Evolutionary conservation across 1,140 invertebrate species (phyloP).

Genomic region (Cyclina sinensis): DNA sequence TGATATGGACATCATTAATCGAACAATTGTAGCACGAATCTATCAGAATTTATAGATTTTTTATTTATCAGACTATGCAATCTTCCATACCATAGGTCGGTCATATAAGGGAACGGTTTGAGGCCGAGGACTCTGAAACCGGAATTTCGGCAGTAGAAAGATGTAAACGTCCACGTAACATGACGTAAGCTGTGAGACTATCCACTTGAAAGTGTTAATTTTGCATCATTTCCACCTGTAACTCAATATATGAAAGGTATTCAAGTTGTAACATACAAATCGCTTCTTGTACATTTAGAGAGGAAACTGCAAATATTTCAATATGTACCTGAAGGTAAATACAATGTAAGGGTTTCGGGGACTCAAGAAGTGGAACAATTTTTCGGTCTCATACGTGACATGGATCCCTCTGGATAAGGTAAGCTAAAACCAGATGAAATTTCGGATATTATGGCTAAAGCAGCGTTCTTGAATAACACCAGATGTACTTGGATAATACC

Average conservation of each 20-base stretch:
- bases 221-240: conserved; percentile 23
- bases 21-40: no score
- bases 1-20: no score
- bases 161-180: no score
- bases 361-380: conserved; percentile 64
- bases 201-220: not conserved
- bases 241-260: conserved; percentile 40
- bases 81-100: no score
- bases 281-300: conserved; percentile 32
- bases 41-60: no score
- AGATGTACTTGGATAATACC: no score
- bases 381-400: conserved; percentile 41
- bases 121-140: no score
- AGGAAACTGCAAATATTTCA: conserved; percentile 32
- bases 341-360: conserved; percentile 37
- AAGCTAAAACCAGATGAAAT: conserved; percentile 61
- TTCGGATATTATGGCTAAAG: not conserved
- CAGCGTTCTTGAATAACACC: not conserved
- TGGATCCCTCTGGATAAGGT: conserved; percentile 53
- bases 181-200: conserved; percentile 20
- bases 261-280: no score
- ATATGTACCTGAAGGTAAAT: not conserved
- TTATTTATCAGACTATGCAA: no score
- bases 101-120: no score
- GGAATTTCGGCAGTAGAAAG: no score